Conservation (phyloP, 1,140 invertebrate species). For the Drosophila triauraria region DNA sequence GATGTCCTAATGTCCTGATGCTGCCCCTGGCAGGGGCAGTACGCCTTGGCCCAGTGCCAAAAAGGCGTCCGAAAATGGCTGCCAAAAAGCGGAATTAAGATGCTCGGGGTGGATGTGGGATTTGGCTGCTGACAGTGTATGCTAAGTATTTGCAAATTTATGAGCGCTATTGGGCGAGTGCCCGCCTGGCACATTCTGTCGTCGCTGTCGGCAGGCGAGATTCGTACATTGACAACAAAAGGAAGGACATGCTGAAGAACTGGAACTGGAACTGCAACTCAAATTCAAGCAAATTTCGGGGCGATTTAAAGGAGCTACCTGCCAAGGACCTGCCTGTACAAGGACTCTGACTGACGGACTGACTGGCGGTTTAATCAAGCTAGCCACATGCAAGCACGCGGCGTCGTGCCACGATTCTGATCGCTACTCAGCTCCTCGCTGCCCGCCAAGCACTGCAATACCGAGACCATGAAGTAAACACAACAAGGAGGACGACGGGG, state of each 20-base stretch:
- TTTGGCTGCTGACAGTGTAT: constrained; percentile 49
- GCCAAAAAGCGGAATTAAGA: constrained; percentile 63
- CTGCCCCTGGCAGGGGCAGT: constrained; percentile 8
- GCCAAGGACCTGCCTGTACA: constrained; percentile 20
- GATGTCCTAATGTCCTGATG: constrained; percentile 2
- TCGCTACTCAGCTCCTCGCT: constrained; percentile 50
- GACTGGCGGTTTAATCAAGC: constrained; percentile 47
- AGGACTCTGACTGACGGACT: constrained; percentile 1
- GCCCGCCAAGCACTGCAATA: constrained; percentile 69
- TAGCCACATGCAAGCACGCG: constrained; percentile 75
- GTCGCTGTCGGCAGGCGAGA: constrained; percentile 18
- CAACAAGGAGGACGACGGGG: neutral
- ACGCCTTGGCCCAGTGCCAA: constrained; percentile 34
- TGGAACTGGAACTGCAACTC: constrained; percentile 14
- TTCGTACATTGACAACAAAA: constrained; percentile 37
- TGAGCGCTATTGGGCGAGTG: constrained; percentile 48
- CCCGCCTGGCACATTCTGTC: constrained; percentile 42
- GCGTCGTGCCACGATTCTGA: constrained; percentile 33
- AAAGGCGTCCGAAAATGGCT: constrained; percentile 27
- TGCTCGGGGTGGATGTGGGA: constrained; percentile 17
- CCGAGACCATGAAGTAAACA: constrained; percentile 50
- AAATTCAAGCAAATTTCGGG: constrained; percentile 1
- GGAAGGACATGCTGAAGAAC: constrained; percentile 24
- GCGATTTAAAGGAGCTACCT: constrained; percentile 29
- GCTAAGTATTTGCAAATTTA: constrained; percentile 73